phyloP scores from a whole-genome alignment of 2,113 vertebrate species.

The Scomber japonicus region DNA sequence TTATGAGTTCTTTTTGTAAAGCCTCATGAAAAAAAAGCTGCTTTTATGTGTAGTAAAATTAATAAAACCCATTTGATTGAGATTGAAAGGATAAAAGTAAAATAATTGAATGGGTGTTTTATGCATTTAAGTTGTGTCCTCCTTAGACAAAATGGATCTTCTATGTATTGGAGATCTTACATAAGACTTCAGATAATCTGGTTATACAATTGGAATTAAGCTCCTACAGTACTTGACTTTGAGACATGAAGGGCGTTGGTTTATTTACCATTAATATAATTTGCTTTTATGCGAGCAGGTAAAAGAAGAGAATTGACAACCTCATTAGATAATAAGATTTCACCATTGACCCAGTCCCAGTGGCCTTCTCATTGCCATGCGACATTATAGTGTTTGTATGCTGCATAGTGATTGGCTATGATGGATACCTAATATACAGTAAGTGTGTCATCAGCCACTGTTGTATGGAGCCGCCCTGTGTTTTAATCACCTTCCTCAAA shows the following conservation, averaged over 20 bases:
- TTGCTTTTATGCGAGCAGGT: background rate
- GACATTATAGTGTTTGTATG: constrained; percentile 47
- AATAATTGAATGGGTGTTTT: background rate
- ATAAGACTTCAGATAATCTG: background rate
- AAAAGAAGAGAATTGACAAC: constrained; percentile 17
- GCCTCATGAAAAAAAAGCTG: background rate
- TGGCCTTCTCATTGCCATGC: constrained; percentile 50
- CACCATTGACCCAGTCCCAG: constrained; percentile 75
- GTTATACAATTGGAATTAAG: constrained; percentile 22
- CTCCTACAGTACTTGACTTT: constrained; percentile 27
- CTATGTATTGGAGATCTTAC: background rate
- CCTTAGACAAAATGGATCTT: background rate
- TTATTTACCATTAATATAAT: constrained; percentile 7
- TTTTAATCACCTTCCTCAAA: constrained; percentile 75
- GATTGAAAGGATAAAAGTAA: constrained; percentile 7
- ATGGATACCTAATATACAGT: constrained; percentile 45
- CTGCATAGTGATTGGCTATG: constrained; percentile 63
- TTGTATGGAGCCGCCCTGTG: constrained; percentile 44
- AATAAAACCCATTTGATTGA: constrained; percentile 11
- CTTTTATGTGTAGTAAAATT: background rate
- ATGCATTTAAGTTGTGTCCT: background rate
- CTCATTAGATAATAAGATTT: constrained; percentile 47
- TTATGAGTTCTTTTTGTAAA: constrained; percentile 18
- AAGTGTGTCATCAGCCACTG: constrained; percentile 58
- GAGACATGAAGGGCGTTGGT: background rate